phyloP scores from a whole-genome alignment of 2,113 vertebrate genomes.

The Triplophysa dalaica region DNA sequence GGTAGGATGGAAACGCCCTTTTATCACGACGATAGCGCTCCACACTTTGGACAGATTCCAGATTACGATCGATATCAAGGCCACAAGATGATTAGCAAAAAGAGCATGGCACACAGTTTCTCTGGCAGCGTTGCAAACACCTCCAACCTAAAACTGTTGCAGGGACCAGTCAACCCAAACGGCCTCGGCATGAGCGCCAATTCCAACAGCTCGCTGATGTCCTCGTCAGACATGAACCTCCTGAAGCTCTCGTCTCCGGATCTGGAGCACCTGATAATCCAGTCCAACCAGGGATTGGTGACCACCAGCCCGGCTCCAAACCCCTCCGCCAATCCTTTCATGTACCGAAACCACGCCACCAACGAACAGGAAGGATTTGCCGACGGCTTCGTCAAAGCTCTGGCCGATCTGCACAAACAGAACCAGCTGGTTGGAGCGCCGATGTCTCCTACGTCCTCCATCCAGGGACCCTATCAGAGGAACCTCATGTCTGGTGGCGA shows the following conservation, averaged over 20 bases:
- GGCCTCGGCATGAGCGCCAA: constrained; percentile 54
- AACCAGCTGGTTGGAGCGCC: constrained; percentile 73
- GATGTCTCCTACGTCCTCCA: constrained; percentile 63
- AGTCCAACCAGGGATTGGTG: constrained; percentile 63
- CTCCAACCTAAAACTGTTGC: constrained; percentile 55
- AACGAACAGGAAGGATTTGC: constrained; percentile 77
- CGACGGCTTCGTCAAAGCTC: constrained; percentile 76
- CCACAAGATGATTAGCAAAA: constrained; percentile 75
- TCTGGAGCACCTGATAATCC: constrained; percentile 64
- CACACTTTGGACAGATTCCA: constrained; percentile 63
- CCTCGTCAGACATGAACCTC: constrained; percentile 58
- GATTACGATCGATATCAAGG: constrained; percentile 70
- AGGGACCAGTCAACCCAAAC: constrained; percentile 54
- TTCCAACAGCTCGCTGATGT: constrained; percentile 53
- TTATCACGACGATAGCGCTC: constrained; percentile 72
- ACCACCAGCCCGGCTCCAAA: constrained; percentile 58
- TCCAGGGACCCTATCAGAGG: constrained; percentile 59
- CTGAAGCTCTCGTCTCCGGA: constrained; percentile 61
- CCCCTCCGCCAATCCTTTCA: constrained; percentile 60
- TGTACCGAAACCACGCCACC: constrained; percentile 71
- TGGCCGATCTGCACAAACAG: constrained; percentile 78
- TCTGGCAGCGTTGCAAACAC: constrained; percentile 20
- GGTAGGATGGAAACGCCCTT: constrained; percentile 78
- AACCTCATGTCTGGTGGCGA: constrained; percentile 59
- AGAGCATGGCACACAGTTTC: constrained; percentile 67